A percentile compares a stretch with the other conserved stretches of the same genome.
These are phyloP conservation scores for Julus scanicus DNA, from an alignment of 2,888 invertebrate species.

Conservation along the genomic window DNA sequence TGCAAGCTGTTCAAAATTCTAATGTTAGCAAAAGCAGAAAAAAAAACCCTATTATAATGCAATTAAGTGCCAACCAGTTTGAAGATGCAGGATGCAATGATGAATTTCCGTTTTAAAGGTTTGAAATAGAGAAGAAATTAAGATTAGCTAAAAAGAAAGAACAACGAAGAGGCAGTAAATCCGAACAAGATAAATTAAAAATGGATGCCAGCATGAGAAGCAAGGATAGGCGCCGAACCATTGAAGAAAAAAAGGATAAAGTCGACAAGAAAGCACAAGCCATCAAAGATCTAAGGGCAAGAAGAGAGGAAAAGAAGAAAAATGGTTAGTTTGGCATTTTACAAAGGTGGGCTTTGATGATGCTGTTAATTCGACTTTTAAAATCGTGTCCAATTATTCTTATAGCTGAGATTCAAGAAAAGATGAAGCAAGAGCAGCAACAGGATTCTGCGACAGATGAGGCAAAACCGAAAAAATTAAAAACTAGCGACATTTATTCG, in stretches of 20 bases:
- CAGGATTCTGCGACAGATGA: slow-evolving; percentile 65
- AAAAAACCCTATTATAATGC: no score
- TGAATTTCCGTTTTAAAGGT: slow-evolving; percentile 68
- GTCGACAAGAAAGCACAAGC: slow-evolving; percentile 89
- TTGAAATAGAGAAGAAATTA: slow-evolving; percentile 95
- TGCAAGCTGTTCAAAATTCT: no score
- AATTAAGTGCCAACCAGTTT: no score
- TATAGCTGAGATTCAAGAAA: slow-evolving; percentile 67
- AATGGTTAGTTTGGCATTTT: slow-evolving; percentile 71
- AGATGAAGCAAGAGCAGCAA: slow-evolving; percentile 64
- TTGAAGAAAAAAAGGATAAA: slow-evolving; percentile 84
- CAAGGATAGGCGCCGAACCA: slow-evolving; percentile 88
- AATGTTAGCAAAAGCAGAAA: no score
- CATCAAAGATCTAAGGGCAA: slow-evolving; percentile 89
- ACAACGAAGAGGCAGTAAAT: slow-evolving; percentile 69
- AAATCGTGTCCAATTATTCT: neutral
- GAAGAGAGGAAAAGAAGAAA: slow-evolving; percentile 88
- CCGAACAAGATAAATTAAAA: slow-evolving; percentile 68
- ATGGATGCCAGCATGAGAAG: slow-evolving; percentile 77
- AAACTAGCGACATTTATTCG: slow-evolving; percentile 95
- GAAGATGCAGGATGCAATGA: no score
- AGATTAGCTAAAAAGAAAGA: slow-evolving; percentile 84
- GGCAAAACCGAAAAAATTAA: slow-evolving; percentile 77
- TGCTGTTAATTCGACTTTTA: neutral
- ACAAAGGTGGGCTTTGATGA: neutral